Evolutionary conservation across 2,113 vertebrate species (phyloP).

Genomic region (Cichladusa arquata): DNA sequence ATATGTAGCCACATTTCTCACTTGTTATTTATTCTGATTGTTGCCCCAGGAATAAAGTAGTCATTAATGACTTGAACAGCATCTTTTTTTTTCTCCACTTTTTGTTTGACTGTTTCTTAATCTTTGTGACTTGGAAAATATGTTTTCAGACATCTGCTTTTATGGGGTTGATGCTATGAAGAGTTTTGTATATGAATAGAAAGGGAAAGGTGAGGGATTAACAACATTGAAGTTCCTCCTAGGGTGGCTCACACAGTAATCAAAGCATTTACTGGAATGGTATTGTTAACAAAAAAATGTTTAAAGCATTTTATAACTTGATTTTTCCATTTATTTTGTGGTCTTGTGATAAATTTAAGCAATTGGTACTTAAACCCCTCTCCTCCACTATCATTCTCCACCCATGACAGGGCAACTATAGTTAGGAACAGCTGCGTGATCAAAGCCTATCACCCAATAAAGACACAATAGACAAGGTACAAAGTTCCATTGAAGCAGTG

Average conservation of each 20-base stretch:
- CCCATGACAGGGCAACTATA: constrained; percentile 51
- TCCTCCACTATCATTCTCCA: not conserved
- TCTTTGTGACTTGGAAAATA: not conserved
- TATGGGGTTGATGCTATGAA: not conserved
- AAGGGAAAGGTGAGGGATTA: not conserved
- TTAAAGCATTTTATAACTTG: not conserved
- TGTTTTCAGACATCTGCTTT: not conserved
- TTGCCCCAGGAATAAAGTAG: not conserved
- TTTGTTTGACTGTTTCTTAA: not conserved
- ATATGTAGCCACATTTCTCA: not conserved
- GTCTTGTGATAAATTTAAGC: not conserved
- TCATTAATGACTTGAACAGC: not conserved
- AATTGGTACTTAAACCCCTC: not conserved
- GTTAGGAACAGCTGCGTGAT: constrained; percentile 66
- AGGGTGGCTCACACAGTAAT: not conserved
- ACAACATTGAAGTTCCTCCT: not conserved
- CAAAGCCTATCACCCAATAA: constrained; percentile 18
- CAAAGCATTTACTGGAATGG: not conserved
- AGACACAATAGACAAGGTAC: constrained; percentile 5
- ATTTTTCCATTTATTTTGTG: not conserved
- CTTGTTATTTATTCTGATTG: not conserved
- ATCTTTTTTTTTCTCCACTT: not conserved
- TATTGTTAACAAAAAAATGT: not conserved
- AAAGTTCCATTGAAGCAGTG: not conserved
- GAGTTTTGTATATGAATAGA: not conserved